Conservation (phyloP, 2,888 invertebrate genomes). For the Thyatira batis region DNA sequence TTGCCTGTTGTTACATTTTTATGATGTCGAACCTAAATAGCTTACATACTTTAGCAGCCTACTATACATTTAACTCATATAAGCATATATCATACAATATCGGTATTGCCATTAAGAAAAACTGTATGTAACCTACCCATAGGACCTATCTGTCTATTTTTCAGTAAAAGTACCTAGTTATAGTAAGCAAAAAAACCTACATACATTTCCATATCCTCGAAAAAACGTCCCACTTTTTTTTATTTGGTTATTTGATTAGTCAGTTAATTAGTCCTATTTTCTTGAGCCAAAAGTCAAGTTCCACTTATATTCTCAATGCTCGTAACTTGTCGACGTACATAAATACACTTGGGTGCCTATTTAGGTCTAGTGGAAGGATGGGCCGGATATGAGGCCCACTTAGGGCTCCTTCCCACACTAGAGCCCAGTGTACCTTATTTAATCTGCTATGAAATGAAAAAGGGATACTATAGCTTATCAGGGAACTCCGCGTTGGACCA, state of each 20-base stretch:
- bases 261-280: background rate
- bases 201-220: too few species aligned
- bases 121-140: too few species aligned
- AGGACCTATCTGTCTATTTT: too few species aligned
- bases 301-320: background rate
- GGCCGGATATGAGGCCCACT: conserved; percentile 30
- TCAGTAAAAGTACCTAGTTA: too few species aligned
- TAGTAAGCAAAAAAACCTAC: too few species aligned
- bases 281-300: background rate
- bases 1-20: too few species aligned
- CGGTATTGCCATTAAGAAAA: too few species aligned
- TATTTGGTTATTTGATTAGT: background rate
- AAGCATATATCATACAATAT: too few species aligned
- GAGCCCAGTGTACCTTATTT: conserved; percentile 30
- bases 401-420: conserved; percentile 33
- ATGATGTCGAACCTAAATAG: too few species aligned
- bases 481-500: background rate
- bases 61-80: too few species aligned
- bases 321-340: background rate
- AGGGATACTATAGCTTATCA: background rate
- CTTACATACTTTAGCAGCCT: too few species aligned
- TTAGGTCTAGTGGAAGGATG: background rate
- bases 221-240: too few species aligned
- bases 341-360: background rate
- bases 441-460: conserved; percentile 12